These are phyloP conservation scores for Sinocyclocheilus maitianheensis DNA, from an alignment of 2,113 vertebrate genomes.

Conservation along the genomic window DNA sequence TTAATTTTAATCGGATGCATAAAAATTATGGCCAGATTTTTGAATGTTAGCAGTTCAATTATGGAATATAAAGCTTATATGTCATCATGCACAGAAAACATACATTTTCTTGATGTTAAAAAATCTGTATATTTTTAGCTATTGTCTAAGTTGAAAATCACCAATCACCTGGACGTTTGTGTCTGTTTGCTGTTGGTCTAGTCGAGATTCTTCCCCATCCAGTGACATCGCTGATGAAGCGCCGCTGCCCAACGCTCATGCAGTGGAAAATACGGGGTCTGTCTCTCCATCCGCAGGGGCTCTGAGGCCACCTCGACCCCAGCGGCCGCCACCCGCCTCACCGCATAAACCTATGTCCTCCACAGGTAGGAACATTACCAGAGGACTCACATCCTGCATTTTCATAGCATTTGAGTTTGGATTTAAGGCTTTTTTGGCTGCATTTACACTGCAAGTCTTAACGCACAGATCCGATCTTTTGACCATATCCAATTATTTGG, in stretches of 20 bases:
- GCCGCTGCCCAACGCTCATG: constrained; percentile 74
- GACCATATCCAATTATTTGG: too few species aligned
- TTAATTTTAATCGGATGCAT: background rate
- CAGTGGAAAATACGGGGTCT: constrained; percentile 79
- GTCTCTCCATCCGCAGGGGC: constrained; percentile 82
- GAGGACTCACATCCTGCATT: background rate
- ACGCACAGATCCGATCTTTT: too few species aligned
- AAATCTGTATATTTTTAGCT: background rate
- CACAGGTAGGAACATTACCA: constrained; percentile 72
- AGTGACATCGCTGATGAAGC: constrained; percentile 80
- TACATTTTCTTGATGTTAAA: background rate
- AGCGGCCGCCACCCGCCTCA: constrained; percentile 88
- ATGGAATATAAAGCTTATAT: background rate
- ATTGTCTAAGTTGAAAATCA: background rate
- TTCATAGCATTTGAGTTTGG: background rate
- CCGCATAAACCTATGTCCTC: constrained; percentile 82
- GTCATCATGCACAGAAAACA: background rate
- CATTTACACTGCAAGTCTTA: too few species aligned
- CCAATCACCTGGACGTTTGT: background rate
- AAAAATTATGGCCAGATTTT: background rate
- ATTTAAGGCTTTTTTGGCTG: too few species aligned
- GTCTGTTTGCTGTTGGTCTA: constrained; percentile 71
- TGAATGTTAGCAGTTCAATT: background rate
- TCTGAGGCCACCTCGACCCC: constrained; percentile 88
- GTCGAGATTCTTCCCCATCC: constrained; percentile 78